Percentiles rank a stretch among this genome's conserved stretches.
phyloP scores from a whole-genome alignment of 1,140 invertebrate genomes.

The Drosophila arawakana region DNA sequence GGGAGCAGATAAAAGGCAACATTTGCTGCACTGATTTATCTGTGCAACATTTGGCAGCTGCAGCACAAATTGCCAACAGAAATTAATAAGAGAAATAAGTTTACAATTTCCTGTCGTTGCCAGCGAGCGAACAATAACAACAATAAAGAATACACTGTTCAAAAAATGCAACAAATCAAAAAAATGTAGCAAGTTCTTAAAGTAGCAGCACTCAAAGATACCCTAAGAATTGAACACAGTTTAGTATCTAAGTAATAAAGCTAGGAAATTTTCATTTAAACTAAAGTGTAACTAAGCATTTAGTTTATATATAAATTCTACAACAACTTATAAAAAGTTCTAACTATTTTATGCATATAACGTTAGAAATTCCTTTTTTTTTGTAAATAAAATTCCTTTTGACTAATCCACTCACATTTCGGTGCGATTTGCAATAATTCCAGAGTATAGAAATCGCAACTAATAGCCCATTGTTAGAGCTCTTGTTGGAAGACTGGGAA shows the following conservation, averaged over 20 bases:
- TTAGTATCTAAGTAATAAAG: too few relatives aligned
- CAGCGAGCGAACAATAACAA: conserved; percentile 22
- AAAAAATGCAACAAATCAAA: conserved; percentile 46
- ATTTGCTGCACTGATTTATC: conserved; percentile 61
- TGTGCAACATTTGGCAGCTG: conserved; percentile 27
- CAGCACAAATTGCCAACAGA: conserved; percentile 71
- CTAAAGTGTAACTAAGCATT: too few relatives aligned
- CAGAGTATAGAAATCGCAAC: conserved; percentile 55
- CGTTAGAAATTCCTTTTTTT: too few relatives aligned
- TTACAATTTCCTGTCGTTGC: conserved; percentile 71
- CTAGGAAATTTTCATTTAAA: too few relatives aligned
- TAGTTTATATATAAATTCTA: too few relatives aligned
- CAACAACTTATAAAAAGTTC: too few relatives aligned
- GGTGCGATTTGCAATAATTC: neutral
- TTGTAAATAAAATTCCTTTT: neutral
- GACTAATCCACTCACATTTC: neutral
- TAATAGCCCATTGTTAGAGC: conserved; percentile 67
- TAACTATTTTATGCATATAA: neutral
- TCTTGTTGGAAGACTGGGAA: conserved; percentile 24
- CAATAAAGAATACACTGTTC: conserved; percentile 25
- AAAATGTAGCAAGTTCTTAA: neutral
- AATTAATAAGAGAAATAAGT: conserved; percentile 80
- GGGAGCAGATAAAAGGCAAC: conserved; percentile 21
- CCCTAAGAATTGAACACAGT: neutral
- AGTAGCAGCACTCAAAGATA: neutral